These are phyloP conservation scores for Anthoscopus minutus DNA, from an alignment of 2,113 vertebrate species.

Conservation along the genomic window DNA sequence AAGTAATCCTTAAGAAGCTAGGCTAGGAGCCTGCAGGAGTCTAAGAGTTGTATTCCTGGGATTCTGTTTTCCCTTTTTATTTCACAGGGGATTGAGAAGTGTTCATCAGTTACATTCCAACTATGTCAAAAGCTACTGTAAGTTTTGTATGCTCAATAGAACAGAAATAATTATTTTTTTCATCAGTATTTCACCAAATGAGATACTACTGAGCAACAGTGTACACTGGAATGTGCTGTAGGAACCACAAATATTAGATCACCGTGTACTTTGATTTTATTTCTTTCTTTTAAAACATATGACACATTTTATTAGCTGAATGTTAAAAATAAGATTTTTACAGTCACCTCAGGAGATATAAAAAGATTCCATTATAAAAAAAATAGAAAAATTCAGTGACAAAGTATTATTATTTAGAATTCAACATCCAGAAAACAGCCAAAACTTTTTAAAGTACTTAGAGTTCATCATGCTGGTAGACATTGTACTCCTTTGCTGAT, in stretches of 20 bases:
- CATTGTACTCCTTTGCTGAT: slow-evolving; percentile 89
- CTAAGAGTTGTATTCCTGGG: background rate
- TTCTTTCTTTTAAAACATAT: slow-evolving; percentile 6
- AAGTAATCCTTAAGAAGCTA: background rate
- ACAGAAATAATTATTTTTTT: background rate
- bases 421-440: background rate
- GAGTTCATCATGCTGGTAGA: slow-evolving; percentile 92
- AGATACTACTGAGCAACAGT: background rate
- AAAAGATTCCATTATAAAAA: slow-evolving; percentile 28
- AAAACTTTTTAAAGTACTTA: slow-evolving; percentile 56
- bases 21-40: background rate
- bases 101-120: background rate
- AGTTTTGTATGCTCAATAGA: background rate
- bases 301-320: slow-evolving; percentile 11
- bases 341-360: background rate
- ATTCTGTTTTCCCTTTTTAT: background rate
- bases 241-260: background rate
- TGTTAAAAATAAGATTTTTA: slow-evolving; percentile 14
- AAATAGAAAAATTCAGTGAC: background rate
- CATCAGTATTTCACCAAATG: background rate
- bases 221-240: background rate
- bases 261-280: background rate
- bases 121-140: background rate
- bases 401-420: slow-evolving; percentile 30
- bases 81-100: background rate